Evolutionary conservation across 2,113 vertebrate genomes (phyloP).

Genomic region (Gopherus evgoodei): DNA sequence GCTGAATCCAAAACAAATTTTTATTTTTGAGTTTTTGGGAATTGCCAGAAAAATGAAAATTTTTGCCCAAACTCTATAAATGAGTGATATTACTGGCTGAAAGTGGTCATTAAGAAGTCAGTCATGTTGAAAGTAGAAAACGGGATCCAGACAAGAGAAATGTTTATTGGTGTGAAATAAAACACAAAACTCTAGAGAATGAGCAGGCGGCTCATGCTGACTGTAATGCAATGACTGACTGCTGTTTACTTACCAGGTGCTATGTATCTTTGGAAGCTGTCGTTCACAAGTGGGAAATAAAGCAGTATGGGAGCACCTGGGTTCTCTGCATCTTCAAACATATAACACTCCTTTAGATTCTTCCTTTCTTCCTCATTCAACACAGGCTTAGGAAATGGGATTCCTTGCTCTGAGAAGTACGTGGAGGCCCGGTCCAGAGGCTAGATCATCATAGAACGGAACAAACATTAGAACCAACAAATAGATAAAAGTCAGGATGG

Average conservation of each 20-base stretch:
- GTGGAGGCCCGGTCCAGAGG: constrained; percentile 78
- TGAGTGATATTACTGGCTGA: not conserved
- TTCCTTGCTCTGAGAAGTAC: constrained; percentile 78
- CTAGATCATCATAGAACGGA: constrained; percentile 51
- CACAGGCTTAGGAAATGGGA: constrained; percentile 77
- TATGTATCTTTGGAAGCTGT: constrained; percentile 80
- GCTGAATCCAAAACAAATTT: not conserved
- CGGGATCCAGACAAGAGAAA: not conserved
- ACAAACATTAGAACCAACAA: constrained; percentile 7
- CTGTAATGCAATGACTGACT: not conserved
- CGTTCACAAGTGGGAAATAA: constrained; percentile 83
- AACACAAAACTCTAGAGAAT: not conserved
- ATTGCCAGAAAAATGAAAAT: no score
- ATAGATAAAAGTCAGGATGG: not conserved
- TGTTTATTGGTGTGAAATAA: not conserved
- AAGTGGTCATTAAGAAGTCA: not conserved
- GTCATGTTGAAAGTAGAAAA: not conserved
- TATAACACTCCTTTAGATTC: constrained; percentile 81
- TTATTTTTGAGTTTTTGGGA: not conserved
- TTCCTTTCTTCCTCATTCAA: constrained; percentile 72
- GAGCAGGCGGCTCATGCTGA: not conserved
- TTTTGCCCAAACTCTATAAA: not conserved
- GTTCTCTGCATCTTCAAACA: constrained; percentile 72
- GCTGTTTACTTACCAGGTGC: constrained; percentile 78
- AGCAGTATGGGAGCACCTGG: constrained; percentile 74